Conservation (phyloP, 2,888 invertebrate species). For the Tortricodes alternella region DNA sequence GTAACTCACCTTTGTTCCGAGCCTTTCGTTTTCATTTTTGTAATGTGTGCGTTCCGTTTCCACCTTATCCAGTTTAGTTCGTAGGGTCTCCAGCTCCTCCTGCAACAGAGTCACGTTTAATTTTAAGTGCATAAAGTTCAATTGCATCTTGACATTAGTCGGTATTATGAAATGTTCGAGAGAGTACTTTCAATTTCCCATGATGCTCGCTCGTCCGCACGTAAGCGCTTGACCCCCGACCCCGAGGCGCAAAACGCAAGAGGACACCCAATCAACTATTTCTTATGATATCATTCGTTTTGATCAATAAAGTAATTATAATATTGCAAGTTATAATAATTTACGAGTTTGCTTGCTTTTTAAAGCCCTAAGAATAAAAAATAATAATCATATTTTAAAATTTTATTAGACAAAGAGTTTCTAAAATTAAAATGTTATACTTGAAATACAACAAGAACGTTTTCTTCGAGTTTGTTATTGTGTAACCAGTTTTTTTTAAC, state of each 20-base stretch:
- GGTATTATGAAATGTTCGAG: slow-evolving; percentile 2
- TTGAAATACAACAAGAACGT: neutral
- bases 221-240: slow-evolving; percentile 28
- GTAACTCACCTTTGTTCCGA: slow-evolving; percentile 94
- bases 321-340: neutral
- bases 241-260: slow-evolving; percentile 6
- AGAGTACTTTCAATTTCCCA: slow-evolving; percentile 28
- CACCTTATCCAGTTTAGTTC: slow-evolving; percentile 91
- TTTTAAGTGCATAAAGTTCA: neutral
- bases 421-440: too few species aligned
- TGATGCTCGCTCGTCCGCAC: slow-evolving; percentile 3
- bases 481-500: neutral
- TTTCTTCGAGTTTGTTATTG: neutral
- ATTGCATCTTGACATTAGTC: slow-evolving; percentile 18
- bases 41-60: slow-evolving; percentile 92
- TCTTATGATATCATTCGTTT: slow-evolving; percentile 17
- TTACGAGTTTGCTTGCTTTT: too few species aligned
- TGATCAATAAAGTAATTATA: neutral
- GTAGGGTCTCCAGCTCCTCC: slow-evolving; percentile 93
- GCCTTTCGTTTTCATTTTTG: slow-evolving; percentile 93
- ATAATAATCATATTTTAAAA: too few species aligned
- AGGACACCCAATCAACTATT: slow-evolving; percentile 3
- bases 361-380: too few species aligned
- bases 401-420: too few species aligned
- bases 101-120: slow-evolving; percentile 59